Evolutionary conservation across 1,140 invertebrate species (phyloP).

Genomic region (Drosophila asahinai): DNA sequence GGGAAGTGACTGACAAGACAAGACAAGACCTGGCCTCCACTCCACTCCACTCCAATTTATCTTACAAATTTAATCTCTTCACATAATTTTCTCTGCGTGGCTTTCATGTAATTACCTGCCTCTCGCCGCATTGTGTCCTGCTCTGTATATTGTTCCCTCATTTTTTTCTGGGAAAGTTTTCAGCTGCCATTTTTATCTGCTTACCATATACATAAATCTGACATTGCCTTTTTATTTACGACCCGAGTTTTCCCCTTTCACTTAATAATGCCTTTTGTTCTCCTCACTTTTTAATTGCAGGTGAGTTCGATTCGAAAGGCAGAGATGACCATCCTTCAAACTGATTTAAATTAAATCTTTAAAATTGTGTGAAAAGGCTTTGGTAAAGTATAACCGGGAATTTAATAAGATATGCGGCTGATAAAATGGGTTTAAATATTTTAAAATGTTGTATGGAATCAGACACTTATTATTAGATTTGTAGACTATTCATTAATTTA

Average conservation of each 20-base stretch:
- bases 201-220: slow-evolving; percentile 20
- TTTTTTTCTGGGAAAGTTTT: slow-evolving; percentile 62
- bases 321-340: slow-evolving; percentile 5
- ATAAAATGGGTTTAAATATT: neutral
- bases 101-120: slow-evolving; percentile 78
- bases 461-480: neutral
- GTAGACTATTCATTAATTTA: too few relatives aligned
- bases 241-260: slow-evolving; percentile 31
- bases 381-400: slow-evolving; percentile 32
- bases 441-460: neutral
- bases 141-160: neutral
- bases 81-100: slow-evolving; percentile 75
- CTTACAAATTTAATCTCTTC: slow-evolving; percentile 83
- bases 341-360: neutral
- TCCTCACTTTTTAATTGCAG: slow-evolving; percentile 57
- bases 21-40: slow-evolving; percentile 38
- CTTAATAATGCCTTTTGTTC: slow-evolving; percentile 56
- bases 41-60: slow-evolving; percentile 75
- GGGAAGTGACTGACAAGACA: slow-evolving; percentile 44
- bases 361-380: neutral
- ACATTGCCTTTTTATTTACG: slow-evolving; percentile 22
- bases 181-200: slow-evolving; percentile 45
- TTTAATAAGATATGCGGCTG: neutral
- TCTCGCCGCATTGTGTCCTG: slow-evolving; percentile 29
- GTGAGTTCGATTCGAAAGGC: slow-evolving; percentile 53